A percentile compares a stretch with the other conserved stretches of the same genome.
Conservation (phyloP, 1,140 invertebrate species). For the Rhyzopertha dominica region DNA sequence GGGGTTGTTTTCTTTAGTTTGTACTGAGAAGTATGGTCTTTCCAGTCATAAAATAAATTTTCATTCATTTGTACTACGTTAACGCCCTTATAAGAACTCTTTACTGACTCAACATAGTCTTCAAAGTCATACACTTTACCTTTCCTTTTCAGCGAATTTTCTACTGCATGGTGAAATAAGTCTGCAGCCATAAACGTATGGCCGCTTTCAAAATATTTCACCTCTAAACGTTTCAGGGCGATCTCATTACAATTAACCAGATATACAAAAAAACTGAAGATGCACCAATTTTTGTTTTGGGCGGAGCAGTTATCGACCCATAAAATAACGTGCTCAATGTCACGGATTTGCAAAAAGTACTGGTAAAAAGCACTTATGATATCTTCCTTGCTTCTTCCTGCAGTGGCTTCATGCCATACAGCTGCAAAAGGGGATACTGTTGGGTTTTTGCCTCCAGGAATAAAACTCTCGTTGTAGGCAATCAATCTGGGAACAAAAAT, state of each 20-base stretch:
- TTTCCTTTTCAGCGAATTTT: conserved; percentile 11
- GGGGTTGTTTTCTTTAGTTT: conserved; percentile 11
- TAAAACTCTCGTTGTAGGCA: conserved; percentile 21
- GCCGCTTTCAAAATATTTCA: conserved; percentile 14
- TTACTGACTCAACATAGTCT: conserved; percentile 12
- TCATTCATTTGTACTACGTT: conserved; percentile 3
- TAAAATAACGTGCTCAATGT: conserved; percentile 10
- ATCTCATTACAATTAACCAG: conserved; percentile 7
- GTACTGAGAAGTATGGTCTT: conserved; percentile 16
- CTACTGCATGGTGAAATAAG: conserved; percentile 14
- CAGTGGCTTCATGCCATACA: conserved; percentile 24
- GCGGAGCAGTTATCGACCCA: conserved; percentile 16
- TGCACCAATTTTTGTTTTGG: conserved; percentile 18
- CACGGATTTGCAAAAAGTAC: conserved; percentile 16
- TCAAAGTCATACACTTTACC: conserved; percentile 8
- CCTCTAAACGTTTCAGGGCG: not conserved
- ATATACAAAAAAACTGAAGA: conserved; percentile 14
- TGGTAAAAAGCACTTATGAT: conserved; percentile 24
- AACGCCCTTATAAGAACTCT: too few species aligned
- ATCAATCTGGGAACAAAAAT: conserved; percentile 22
- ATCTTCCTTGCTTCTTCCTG: conserved; percentile 21
- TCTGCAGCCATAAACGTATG: conserved; percentile 15
- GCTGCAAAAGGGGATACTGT: conserved; percentile 12
- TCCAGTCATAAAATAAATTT: conserved; percentile 12
- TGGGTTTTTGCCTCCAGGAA: conserved; percentile 14